Percentiles rank a stretch among this genome's conserved stretches.
phyloP scores from a whole-genome alignment of 2,797 vertebrate species.

The Erpetoichthys calabaricus region DNA sequence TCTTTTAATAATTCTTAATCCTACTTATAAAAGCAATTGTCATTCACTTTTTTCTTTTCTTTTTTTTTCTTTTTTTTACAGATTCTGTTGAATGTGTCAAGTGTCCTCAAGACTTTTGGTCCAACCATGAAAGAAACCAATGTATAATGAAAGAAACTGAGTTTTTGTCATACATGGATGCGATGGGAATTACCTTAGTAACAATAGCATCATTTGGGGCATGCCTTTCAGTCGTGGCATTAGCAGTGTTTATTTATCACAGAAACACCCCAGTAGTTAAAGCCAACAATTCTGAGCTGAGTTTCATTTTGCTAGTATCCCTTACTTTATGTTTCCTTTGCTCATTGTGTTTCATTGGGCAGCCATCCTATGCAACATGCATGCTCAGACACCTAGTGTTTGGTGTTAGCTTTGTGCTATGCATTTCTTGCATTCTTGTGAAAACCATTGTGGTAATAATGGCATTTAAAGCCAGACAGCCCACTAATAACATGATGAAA shows the following conservation, averaged over 20 bases:
- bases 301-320: constrained; percentile 42
- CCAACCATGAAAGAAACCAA: constrained; percentile 29
- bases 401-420: constrained; percentile 47
- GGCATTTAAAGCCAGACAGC: constrained; percentile 42
- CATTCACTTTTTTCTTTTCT: too few species aligned
- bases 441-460: constrained; percentile 49
- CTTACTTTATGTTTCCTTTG: constrained; percentile 45
- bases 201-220: constrained; percentile 32
- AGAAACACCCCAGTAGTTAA: constrained; percentile 43
- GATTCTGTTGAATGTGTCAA: constrained; percentile 40
- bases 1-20: too few species aligned
- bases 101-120: constrained; percentile 38
- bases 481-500: constrained; percentile 38
- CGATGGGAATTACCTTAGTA: constrained; percentile 38
- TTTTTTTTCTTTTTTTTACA: constrained; percentile 19
- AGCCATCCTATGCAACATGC: constrained; percentile 45
- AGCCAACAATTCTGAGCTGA: constrained; percentile 53
- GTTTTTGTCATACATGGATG: constrained; percentile 40
- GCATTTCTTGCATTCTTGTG: constrained; percentile 47
- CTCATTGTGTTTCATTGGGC: constrained; percentile 41
- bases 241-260: constrained; percentile 28
- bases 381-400: constrained; percentile 42
- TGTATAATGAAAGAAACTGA: constrained; percentile 38
- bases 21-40: too few species aligned
- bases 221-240: constrained; percentile 25